phyloP scores from a whole-genome alignment of 2,888 invertebrate species.

The Machimus rusticus region DNA sequence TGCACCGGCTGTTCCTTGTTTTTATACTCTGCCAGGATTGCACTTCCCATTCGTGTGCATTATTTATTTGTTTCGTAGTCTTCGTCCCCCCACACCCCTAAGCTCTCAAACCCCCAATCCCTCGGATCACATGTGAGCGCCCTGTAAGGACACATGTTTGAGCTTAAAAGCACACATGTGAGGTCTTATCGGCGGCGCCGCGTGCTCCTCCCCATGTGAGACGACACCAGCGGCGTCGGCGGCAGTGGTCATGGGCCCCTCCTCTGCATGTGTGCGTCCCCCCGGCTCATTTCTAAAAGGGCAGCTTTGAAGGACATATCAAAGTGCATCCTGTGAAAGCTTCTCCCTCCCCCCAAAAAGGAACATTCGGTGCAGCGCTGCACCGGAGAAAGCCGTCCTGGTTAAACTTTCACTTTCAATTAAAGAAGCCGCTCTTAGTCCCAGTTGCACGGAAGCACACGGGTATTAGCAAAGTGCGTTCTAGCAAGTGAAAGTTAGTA shows the following conservation, averaged over 20 bases:
- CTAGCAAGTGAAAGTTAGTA: conserved; percentile 19
- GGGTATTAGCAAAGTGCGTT: conserved; percentile 15
- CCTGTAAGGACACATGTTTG: background rate
- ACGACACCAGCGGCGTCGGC: background rate
- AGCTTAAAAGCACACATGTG: conserved; percentile 32
- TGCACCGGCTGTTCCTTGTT: conserved; percentile 11
- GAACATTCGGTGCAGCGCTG: background rate
- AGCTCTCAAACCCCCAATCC: background rate
- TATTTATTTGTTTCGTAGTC: background rate
- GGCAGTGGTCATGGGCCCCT: background rate
- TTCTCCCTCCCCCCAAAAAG: background rate
- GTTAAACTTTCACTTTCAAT: conserved; percentile 27
- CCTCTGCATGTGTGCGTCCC: background rate
- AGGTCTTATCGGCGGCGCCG: background rate
- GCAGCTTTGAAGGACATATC: conserved; percentile 10
- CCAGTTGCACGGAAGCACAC: background rate
- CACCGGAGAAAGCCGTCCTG: background rate
- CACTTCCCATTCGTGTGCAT: conserved; percentile 23
- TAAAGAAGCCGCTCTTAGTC: background rate
- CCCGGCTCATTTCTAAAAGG: background rate
- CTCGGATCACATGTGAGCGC: background rate
- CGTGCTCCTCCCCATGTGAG: background rate
- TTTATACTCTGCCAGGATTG: background rate
- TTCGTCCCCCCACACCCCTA: background rate
- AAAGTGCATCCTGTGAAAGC: conserved; percentile 22